These are phyloP conservation scores for Atrina japonica DNA, from an alignment of 2,888 invertebrate species.

Conservation along the genomic window DNA sequence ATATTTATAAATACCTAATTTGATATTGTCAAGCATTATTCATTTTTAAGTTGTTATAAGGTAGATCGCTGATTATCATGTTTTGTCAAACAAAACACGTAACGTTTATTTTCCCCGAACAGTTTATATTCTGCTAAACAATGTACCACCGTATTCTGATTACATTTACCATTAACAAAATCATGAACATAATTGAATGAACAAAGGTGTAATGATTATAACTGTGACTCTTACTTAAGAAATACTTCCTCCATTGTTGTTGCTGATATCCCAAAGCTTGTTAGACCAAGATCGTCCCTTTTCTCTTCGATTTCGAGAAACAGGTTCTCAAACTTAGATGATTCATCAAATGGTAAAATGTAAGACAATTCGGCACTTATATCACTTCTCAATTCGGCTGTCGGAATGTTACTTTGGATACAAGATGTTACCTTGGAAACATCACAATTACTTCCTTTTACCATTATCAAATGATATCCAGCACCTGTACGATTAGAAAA, in stretches of 20 bases:
- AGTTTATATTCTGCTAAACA: too few relatives aligned
- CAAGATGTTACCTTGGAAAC: slow-evolving; percentile 83
- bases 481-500: slow-evolving; percentile 82
- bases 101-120: too few relatives aligned
- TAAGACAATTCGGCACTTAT: slow-evolving; percentile 77
- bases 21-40: too few relatives aligned
- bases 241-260: slow-evolving; percentile 94
- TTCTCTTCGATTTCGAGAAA: slow-evolving; percentile 71
- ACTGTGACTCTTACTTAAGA: slow-evolving; percentile 67
- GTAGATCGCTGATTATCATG: too few relatives aligned
- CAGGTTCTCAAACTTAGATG: slow-evolving; percentile 67
- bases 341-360: slow-evolving; percentile 73
- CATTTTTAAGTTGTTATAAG: too few relatives aligned
- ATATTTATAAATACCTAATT: too few relatives aligned
- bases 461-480: slow-evolving; percentile 89
- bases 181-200: too few relatives aligned
- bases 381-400: slow-evolving; percentile 83
- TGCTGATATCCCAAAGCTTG: slow-evolving; percentile 91
- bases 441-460: slow-evolving; percentile 83
- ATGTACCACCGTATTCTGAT: too few relatives aligned
- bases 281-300: slow-evolving; percentile 84
- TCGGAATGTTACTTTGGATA: slow-evolving; percentile 85
- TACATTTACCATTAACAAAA: too few relatives aligned
- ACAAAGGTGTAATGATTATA: too few relatives aligned
- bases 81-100: too few relatives aligned